Conservation (phyloP, 2,113 vertebrate genomes). For the Apteryx owenii region DNA sequence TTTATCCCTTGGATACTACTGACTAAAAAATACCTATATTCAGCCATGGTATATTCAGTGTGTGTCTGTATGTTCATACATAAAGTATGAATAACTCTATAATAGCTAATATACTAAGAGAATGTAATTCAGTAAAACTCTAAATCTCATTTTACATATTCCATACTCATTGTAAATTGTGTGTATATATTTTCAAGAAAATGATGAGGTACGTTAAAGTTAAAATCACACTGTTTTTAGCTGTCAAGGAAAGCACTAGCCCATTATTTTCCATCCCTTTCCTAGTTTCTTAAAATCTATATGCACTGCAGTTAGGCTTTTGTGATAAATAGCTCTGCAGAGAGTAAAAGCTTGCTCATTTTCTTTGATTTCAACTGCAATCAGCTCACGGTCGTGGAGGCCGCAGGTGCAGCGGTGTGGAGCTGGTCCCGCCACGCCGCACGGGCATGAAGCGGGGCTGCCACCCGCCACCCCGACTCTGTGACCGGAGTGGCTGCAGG, state of each 20-base stretch:
- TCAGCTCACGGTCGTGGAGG: slow-evolving; percentile 19
- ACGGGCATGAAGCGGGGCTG: too few relatives aligned
- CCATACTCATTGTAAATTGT: not conserved
- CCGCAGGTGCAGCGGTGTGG: slow-evolving; percentile 28
- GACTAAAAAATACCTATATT: not conserved
- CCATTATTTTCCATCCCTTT: slow-evolving; percentile 4
- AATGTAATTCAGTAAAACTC: not conserved
- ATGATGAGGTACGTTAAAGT: not conserved
- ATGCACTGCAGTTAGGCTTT: not conserved
- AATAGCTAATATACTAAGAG: not conserved
- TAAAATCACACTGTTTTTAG: not conserved
- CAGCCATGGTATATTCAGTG: not conserved
- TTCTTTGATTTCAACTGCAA: slow-evolving; percentile 48
- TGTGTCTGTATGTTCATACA: not conserved
- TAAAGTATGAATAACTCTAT: not conserved
- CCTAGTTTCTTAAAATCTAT: not conserved
- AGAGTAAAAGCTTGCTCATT: slow-evolving; percentile 29
- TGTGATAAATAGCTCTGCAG: slow-evolving; percentile 57
- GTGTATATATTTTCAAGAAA: not conserved
- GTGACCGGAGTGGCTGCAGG: too few relatives aligned
- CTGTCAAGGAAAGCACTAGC: not conserved
- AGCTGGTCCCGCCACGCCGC: not conserved
- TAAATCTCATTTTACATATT: not conserved
- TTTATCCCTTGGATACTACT: slow-evolving; percentile 3
- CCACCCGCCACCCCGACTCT: too few relatives aligned